These are phyloP conservation scores for Tillus elongatus DNA, from an alignment of 2,888 invertebrate genomes.

Conservation along the genomic window DNA sequence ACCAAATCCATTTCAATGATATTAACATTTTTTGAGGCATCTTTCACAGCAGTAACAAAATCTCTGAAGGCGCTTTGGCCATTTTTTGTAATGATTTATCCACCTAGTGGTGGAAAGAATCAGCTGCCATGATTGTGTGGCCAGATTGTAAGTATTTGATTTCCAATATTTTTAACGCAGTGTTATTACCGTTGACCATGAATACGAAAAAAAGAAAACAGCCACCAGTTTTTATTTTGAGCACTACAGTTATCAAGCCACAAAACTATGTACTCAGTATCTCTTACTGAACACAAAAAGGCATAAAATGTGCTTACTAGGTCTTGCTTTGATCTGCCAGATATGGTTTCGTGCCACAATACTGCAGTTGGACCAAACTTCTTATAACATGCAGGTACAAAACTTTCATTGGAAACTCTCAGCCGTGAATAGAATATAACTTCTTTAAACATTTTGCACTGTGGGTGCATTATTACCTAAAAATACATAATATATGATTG, in stretches of 20 bases:
- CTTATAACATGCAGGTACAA: conserved; percentile 15
- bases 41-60: neutral
- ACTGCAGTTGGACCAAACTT: conserved; percentile 12
- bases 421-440: conserved; percentile 20
- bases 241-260: conserved; percentile 19
- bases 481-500: conserved; percentile 5
- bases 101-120: conserved; percentile 31
- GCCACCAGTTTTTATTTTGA: conserved; percentile 19
- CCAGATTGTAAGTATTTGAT: conserved; percentile 26
- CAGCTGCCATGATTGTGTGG: conserved; percentile 30
- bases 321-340: conserved; percentile 13
- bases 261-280: conserved; percentile 15
- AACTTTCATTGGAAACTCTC: conserved; percentile 15
- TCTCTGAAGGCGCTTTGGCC: conserved; percentile 17
- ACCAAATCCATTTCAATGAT: neutral
- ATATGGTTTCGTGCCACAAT: conserved; percentile 14
- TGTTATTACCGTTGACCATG: conserved; percentile 8
- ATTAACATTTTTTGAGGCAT: neutral
- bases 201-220: conserved; percentile 16
- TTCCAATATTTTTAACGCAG: conserved; percentile 14
- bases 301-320: conserved; percentile 13
- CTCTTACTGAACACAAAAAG: conserved; percentile 12
- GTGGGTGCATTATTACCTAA: conserved; percentile 19
- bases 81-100: conserved; percentile 24
- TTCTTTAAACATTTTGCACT: conserved; percentile 18